Evolutionary conservation across 2,113 vertebrate species (phyloP), one percentile per base, ranked within the genome.

Genomic region (Oncorhynchus clarkii): DNA sequence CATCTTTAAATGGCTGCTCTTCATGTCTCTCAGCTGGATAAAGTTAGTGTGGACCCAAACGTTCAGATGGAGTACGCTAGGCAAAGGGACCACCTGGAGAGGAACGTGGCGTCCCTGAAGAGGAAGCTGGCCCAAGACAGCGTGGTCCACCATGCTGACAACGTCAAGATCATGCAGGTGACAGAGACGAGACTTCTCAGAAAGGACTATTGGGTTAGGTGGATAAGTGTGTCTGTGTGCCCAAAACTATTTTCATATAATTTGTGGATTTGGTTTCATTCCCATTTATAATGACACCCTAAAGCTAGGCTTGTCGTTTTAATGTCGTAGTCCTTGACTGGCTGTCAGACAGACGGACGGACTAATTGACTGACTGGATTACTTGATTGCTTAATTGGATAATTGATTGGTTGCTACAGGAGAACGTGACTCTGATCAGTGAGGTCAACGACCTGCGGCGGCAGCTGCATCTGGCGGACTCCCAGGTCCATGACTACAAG

Each of bases 131-230:
- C 79, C 27, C 94, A 91, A 72, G 90, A 94, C 78, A 67, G 80
- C 0, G 87, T 93, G 78, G 85, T 90, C 71, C 94, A 94, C 18
- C 89, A 83, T 65, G 45, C 78, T 0, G 90, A 93, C 69, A 92
- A 94, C 1, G 80, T 84, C 75, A 93, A 85, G 49, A 86, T 95
- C 65, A 79, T 95, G 85, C 90, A 94, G 93, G 95, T 95, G 91
- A 72, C 7, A 20, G 18, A 67, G 27, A 31, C 65, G 2, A 45
- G 9, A 12, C 39, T 45, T 45, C 11, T 11, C 39, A 45, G 39
- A 45, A 12, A 45, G 2, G 9, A 45, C 39, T 45, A 2, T 45
- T 12, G 39, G 9, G 11, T 9, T 45, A 45, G 39, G 2, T 45
- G 39, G 39, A 45, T 45, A 45, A 45, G 39, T 45, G 9, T 45